Conservation (phyloP, 2,113 vertebrate genomes). For the Microtus richardsoni region DNA sequence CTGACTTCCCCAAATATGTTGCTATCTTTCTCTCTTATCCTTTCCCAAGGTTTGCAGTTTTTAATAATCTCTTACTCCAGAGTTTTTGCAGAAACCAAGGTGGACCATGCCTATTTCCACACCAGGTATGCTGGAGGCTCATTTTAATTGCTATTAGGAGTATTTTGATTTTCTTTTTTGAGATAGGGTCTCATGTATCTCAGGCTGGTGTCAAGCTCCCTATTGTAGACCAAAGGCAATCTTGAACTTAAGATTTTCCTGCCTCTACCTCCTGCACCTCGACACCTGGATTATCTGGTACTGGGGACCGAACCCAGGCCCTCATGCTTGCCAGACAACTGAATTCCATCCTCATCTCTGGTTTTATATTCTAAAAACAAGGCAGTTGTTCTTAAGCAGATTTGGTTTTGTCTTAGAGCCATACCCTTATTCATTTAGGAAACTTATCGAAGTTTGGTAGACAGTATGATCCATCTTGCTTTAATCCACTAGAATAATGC, state of each 20-base stretch:
- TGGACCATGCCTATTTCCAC: neutral
- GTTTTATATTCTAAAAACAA: conserved; percentile 24
- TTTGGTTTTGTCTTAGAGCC: neutral
- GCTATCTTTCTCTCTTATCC: neutral
- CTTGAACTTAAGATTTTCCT: neutral
- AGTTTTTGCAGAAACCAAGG: neutral
- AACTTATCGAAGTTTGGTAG: neutral
- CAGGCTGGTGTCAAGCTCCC: neutral
- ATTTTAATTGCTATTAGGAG: neutral
- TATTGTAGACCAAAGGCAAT: neutral
- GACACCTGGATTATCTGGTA: neutral
- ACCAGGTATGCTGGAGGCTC: neutral
- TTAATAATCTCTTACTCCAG: neutral
- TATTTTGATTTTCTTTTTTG: neutral
- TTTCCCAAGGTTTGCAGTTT: neutral
- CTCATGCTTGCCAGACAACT: neutral
- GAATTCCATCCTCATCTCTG: neutral
- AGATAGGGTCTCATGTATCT: neutral
- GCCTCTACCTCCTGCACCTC: neutral
- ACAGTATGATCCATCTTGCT: neutral
- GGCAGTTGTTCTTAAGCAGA: neutral
- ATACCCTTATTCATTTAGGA: neutral
- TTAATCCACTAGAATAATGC: neutral
- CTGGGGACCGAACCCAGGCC: neutral
- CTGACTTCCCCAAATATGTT: neutral